Evolutionary conservation across 2,888 invertebrate species (phyloP).

Genomic region (Diaphora mendica): DNA sequence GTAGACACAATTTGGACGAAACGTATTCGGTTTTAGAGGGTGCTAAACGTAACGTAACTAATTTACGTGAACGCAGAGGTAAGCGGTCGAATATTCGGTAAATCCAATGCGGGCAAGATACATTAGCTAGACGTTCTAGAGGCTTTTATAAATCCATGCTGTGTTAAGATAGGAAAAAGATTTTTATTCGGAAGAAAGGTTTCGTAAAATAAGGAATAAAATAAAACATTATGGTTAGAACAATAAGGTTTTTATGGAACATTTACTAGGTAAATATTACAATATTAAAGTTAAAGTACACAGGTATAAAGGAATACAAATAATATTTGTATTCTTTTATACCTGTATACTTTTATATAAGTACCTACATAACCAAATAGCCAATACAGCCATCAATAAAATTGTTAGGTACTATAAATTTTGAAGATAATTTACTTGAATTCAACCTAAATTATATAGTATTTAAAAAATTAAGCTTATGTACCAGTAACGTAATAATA

Average conservation of each 20-base stretch:
- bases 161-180: slow-evolving; percentile 29
- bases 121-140: slow-evolving; percentile 32
- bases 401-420: too few species aligned
- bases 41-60: slow-evolving; percentile 28
- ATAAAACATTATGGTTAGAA: not conserved
- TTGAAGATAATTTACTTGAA: too few species aligned
- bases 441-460: too few species aligned
- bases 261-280: not conserved
- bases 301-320: too few species aligned
- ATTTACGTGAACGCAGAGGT: slow-evolving; percentile 27
- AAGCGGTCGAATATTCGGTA: slow-evolving; percentile 25
- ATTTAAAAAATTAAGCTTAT: too few species aligned
- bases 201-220: slow-evolving; percentile 8
- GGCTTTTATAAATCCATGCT: slow-evolving; percentile 30
- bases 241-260: slow-evolving; percentile 3
- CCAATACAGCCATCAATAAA: too few species aligned
- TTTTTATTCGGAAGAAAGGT: slow-evolving; percentile 13
- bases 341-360: not conserved
- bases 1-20: slow-evolving; percentile 21
- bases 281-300: too few species aligned
- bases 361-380: not conserved
- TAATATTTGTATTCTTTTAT: not conserved
- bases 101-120: slow-evolving; percentile 45
- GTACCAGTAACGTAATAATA: too few species aligned
- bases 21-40: slow-evolving; percentile 32